Evolutionary conservation across 2,797 vertebrate species (phyloP).

Genomic region (Tenualosa thibaudeaui): DNA sequence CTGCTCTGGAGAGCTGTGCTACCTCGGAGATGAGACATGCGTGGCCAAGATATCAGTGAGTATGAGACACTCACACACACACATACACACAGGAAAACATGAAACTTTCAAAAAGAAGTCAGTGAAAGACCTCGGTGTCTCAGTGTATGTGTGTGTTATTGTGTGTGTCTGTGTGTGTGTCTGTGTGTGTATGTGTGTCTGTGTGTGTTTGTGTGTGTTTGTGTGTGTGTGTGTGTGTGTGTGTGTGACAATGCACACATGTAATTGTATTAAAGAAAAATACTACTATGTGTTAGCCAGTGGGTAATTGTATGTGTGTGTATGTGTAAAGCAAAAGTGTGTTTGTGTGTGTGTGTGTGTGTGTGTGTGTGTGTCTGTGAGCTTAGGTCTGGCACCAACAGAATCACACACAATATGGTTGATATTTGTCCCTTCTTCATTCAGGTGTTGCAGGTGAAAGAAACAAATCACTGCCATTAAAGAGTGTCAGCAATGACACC

Average conservation of each 20-base stretch:
- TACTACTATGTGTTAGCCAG: neutral
- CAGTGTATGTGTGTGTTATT: slow-evolving; percentile 8
- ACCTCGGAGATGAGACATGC: slow-evolving; percentile 94
- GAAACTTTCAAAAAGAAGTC: neutral
- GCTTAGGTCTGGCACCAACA: too few species aligned
- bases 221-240: slow-evolving; percentile 15
- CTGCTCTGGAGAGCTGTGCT: slow-evolving; percentile 95
- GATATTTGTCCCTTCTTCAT: neutral
- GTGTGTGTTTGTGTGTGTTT: slow-evolving; percentile 8
- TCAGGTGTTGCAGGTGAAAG: slow-evolving; percentile 12
- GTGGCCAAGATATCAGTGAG: slow-evolving; percentile 94
- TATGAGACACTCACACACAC: slow-evolving; percentile 46
- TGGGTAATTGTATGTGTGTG: neutral
- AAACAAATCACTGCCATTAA: slow-evolving; percentile 29
- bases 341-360: neutral
- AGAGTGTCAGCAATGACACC: slow-evolving; percentile 32
- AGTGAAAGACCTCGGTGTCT: too few species aligned
- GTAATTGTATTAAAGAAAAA: too few species aligned
- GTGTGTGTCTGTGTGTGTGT: neutral
- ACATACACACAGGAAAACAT: neutral
- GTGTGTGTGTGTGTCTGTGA: too few species aligned
- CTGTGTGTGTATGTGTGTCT: too few species aligned
- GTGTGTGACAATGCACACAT: neutral
- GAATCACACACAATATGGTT: too few species aligned
- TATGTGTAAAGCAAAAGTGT: too few species aligned